Percentiles rank a stretch among this genome's conserved stretches.
phyloP scores from a whole-genome alignment of 2,797 vertebrate species.

The Channa striata region DNA sequence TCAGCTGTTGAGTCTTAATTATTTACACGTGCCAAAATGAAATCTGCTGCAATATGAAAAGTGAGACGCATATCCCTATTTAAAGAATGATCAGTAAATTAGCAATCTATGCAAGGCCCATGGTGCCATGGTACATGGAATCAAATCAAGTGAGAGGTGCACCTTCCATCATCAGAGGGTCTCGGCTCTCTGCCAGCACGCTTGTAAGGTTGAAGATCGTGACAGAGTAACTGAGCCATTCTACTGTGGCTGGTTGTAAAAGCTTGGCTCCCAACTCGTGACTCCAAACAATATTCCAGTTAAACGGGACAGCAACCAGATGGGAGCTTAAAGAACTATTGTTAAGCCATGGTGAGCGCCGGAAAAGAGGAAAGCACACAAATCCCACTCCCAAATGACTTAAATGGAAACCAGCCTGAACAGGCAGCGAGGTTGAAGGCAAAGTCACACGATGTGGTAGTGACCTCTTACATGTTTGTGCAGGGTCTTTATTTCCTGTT shows the following conservation, averaged over 20 bases:
- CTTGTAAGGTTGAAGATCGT: background rate
- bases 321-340: slow-evolving; percentile 67
- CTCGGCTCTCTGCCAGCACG: slow-evolving; percentile 4
- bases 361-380: slow-evolving; percentile 70
- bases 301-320: slow-evolving; percentile 70
- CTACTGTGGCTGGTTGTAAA: slow-evolving; percentile 38
- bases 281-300: slow-evolving; percentile 56
- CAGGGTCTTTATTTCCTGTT: slow-evolving; percentile 57
- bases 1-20: background rate
- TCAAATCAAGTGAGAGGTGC: slow-evolving; percentile 4
- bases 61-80: background rate
- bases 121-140: background rate
- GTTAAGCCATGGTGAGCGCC: slow-evolving; percentile 64
- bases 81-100: background rate
- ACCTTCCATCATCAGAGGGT: slow-evolving; percentile 4
- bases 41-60: slow-evolving; percentile 24
- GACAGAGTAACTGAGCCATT: slow-evolving; percentile 19
- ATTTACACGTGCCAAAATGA: slow-evolving; percentile 46
- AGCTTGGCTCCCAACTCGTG: slow-evolving; percentile 35
- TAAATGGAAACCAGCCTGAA: slow-evolving; percentile 73
- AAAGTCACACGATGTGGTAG: slow-evolving; percentile 16
- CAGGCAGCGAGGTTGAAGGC: slow-evolving; percentile 35
- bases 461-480: slow-evolving; percentile 46
- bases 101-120: background rate
- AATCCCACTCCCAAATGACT: slow-evolving; percentile 71